Evolutionary conservation across 2,888 invertebrate genomes (phyloP), one percentile per base, ranked within the genome.

Genomic region (Aspidiotus rigidus): DNA sequence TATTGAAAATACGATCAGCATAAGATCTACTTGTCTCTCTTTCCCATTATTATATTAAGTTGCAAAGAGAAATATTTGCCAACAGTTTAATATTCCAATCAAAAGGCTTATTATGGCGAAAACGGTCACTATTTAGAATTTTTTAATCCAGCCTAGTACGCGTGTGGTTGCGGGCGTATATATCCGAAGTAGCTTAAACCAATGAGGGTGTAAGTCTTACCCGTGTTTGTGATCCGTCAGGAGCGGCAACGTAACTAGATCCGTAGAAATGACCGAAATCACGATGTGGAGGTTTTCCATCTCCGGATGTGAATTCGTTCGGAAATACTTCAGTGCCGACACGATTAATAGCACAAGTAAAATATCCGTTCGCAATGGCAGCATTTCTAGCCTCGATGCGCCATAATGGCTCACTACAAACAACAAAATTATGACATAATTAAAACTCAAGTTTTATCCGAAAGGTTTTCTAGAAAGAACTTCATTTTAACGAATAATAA

Each of bases 251-350:
- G 77, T 98, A 99, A 74, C 91, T 90, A 0, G 95, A 94, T 0
- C 96, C 99, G 78, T 96, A 99, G 78, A 97, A 99, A 74, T 88
- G 90, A 10, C 98, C 96, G 74, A 96, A 89, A 71, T 86, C 85
- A 73, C 85, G 87, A 72, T 85, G 85, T 44, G 87, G 85, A 61
- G 88, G 85, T 73, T 84, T 83, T 0, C 89, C 89, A 80, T 93
- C 87, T 0, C 86, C 93, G 0, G 92, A 92, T 2, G 90, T 90
- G 76, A 93, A 94, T 76, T 88, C 89, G 76, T 89, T 80, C 69
- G 84, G 83, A 79, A 97, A 86, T 17, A 79, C 77, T 79, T 96
- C 97, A 0, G 86, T 89, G 62, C 99, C 99, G 6, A 99, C 95
- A 72, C 98, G 86, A 78, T 99, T 99, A 71, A 88, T 86, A 13